These are phyloP conservation scores for Chalcis sispes DNA, from an alignment of 2,888 invertebrate genomes.

Conservation along the genomic window DNA sequence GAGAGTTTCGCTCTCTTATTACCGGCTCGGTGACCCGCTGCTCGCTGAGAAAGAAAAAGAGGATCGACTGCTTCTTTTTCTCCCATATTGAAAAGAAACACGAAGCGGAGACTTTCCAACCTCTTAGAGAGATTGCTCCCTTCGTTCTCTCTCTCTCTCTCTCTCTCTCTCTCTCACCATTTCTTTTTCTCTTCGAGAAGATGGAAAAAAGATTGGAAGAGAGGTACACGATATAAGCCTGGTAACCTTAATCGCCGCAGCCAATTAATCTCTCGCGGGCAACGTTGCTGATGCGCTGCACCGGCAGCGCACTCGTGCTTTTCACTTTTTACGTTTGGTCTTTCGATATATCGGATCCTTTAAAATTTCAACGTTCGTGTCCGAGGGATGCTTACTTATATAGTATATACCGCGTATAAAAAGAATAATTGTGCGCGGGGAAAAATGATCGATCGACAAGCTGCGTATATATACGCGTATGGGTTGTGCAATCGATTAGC, in stretches of 20 bases:
- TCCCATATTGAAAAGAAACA: too few relatives aligned
- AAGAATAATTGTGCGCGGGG: not conserved
- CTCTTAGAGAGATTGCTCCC: constrained; percentile 2
- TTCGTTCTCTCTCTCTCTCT: not conserved
- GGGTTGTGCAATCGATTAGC: too few relatives aligned
- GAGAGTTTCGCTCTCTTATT: constrained; percentile 43
- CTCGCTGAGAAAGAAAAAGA: not conserved
- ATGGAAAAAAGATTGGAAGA: too few relatives aligned
- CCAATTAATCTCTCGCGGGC: constrained; percentile 48
- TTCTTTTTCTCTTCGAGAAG: constrained; percentile 8
- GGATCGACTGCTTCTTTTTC: constrained; percentile 22
- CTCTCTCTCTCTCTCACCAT: constrained; percentile 14
- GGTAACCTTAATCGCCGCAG: constrained; percentile 50
- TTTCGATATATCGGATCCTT: too few relatives aligned
- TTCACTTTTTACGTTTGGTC: not conserved
- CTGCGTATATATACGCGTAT: not conserved
- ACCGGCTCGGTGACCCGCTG: constrained; percentile 42
- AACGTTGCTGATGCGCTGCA: too few relatives aligned
- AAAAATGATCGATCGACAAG: constrained; percentile 2
- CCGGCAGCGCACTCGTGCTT: not conserved
- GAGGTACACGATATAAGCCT: constrained; percentile 32
- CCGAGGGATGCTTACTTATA: not conserved
- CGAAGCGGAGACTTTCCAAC: too few relatives aligned
- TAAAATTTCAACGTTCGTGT: not conserved
- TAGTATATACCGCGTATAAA: not conserved